phyloP scores from a whole-genome alignment of 1,140 invertebrate genomes.

The Gonatopus flavifemur region DNA sequence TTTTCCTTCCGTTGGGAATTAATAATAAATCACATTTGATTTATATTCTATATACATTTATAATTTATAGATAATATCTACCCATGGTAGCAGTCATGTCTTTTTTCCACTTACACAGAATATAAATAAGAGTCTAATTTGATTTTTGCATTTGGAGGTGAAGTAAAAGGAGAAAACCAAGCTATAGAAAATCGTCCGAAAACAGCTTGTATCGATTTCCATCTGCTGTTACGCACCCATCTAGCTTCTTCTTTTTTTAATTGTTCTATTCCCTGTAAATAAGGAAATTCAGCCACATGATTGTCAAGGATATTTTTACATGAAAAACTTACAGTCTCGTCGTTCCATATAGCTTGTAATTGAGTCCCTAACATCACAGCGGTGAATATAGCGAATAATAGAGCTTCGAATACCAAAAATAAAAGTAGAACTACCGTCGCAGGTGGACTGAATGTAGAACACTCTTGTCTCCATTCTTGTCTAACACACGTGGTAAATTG shows the following conservation, averaged over 20 bases:
- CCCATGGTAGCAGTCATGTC: constrained; percentile 13
- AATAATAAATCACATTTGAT: constrained; percentile 13
- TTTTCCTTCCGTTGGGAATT: too few relatives aligned
- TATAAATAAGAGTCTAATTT: constrained; percentile 77
- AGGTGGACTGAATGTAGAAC: constrained; percentile 90
- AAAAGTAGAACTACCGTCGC: constrained; percentile 93
- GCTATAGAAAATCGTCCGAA: constrained; percentile 91
- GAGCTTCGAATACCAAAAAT: constrained; percentile 94
- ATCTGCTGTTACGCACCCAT: constrained; percentile 87
- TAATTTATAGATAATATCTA: too few relatives aligned
- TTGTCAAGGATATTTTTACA: neutral
- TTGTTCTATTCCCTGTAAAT: constrained; percentile 86
- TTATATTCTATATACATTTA: constrained; percentile 26
- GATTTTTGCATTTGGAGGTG: constrained; percentile 71
- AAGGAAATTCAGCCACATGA: neutral
- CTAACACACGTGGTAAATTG: constrained; percentile 94
- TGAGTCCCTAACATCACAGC: constrained; percentile 97
- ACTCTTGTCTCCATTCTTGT: constrained; percentile 94
- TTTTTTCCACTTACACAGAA: constrained; percentile 62
- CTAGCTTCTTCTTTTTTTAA: constrained; percentile 90
- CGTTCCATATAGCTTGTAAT: constrained; percentile 97
- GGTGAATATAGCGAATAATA: constrained; percentile 98
- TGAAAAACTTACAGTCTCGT: constrained; percentile 83
- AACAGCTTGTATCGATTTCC: constrained; percentile 92
- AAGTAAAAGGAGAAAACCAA: constrained; percentile 94